Percentiles rank a stretch among this genome's conserved stretches.
Evolutionary conservation across 2,113 vertebrate genomes (phyloP).

Genomic region (Ciconia boyciana): DNA sequence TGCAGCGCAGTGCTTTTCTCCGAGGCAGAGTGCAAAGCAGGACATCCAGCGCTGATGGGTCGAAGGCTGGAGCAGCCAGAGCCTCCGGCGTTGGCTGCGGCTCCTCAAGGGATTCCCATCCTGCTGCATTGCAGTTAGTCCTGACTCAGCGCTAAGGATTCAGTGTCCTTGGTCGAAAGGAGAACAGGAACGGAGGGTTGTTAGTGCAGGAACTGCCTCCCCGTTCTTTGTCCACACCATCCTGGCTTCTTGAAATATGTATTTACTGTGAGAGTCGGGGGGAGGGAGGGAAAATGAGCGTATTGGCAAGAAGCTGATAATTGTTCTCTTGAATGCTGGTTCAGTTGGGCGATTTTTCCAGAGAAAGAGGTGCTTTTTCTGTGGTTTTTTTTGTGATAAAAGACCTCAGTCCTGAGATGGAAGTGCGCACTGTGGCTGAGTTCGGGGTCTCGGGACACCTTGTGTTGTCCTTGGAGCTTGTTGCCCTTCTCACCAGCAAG

Average conservation of each 20-base stretch:
- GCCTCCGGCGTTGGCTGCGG: rapidly evolving
- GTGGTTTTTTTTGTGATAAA: not conserved
- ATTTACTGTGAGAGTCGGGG: not conserved
- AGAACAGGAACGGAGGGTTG: not conserved
- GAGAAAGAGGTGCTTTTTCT: not conserved
- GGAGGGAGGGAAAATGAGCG: not conserved
- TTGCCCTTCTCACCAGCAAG: not conserved
- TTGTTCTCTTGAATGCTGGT: not conserved
- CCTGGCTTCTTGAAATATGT: not conserved
- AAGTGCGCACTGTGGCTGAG: not conserved
- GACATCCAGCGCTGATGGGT: not conserved
- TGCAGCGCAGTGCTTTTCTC: not conserved
- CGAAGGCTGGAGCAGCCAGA: not conserved
- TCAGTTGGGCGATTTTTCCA: not conserved
- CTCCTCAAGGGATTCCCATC: not conserved
- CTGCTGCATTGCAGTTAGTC: not conserved
- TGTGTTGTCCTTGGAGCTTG: not conserved
- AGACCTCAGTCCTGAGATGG: not conserved
- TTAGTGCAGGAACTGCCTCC: not conserved
- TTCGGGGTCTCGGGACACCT: not conserved
- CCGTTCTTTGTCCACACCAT: not conserved
- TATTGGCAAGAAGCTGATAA: not conserved
- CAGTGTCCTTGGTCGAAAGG: not conserved
- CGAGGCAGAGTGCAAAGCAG: not conserved
- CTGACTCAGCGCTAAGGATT: not conserved